phyloP scores from a whole-genome alignment of 2,888 invertebrate genomes.

The Eueremaeus valkanovi region DNA sequence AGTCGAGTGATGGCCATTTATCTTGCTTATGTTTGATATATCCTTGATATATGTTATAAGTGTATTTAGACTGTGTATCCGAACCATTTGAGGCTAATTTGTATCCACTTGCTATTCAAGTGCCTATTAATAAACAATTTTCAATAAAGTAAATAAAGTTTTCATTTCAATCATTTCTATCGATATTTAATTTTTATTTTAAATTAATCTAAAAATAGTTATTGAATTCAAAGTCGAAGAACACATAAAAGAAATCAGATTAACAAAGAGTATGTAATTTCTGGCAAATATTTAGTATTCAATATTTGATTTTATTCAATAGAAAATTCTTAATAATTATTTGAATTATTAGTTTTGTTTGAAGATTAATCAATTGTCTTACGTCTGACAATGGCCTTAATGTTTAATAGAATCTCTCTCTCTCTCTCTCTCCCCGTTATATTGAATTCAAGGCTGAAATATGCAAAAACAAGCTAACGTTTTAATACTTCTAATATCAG shows the following conservation, averaged over 20 bases:
- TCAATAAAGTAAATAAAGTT: not conserved
- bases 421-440: not conserved
- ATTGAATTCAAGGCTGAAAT: not conserved
- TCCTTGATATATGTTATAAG: too few relatives aligned
- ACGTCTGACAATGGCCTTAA: not conserved
- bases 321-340: not conserved
- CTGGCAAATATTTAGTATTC: not conserved
- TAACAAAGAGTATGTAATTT: not conserved
- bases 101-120: too few relatives aligned
- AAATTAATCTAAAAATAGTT: not conserved
- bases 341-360: not conserved
- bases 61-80: too few relatives aligned
- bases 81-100: too few relatives aligned
- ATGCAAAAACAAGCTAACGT: not conserved
- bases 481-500: not conserved
- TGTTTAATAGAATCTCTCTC: too few relatives aligned
- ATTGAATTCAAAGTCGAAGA: not conserved
- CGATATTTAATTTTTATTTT: not conserved
- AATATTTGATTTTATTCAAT: not conserved
- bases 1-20: too few relatives aligned
- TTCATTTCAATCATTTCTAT: not conserved
- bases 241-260: not conserved
- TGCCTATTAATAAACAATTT: too few relatives aligned
- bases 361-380: not conserved
- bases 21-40: too few relatives aligned